Conservation (phyloP, 2,888 invertebrate genomes). For the Aphodius sticticus region DNA sequence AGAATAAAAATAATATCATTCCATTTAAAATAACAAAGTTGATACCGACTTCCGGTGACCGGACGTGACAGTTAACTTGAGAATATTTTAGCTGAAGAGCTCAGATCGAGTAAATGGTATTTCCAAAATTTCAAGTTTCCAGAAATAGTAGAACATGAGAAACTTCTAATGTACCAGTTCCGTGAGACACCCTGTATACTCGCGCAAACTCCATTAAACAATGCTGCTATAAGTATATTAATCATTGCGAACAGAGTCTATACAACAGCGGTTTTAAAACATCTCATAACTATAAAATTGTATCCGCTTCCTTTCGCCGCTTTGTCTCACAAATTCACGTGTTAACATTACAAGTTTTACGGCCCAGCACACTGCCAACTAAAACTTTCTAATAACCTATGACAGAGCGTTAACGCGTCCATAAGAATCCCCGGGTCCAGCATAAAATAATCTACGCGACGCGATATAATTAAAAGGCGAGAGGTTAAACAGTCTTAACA, state of each 20-base stretch:
- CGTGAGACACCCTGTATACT: no score
- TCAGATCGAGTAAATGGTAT: no score
- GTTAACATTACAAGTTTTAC: neutral
- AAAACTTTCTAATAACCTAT: conserved; percentile 4
- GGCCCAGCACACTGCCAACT: neutral
- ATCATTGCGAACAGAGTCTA: no score
- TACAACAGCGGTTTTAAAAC: neutral
- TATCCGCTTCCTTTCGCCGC: conserved; percentile 4
- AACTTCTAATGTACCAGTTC: no score
- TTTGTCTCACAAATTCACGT: neutral
- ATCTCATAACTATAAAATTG: neutral
- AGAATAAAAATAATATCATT: no score
- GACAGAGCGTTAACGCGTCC: neutral
- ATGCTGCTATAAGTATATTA: neutral
- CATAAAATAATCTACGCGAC: neutral
- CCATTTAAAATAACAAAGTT: no score
- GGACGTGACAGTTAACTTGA: no score
- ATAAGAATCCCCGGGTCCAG: neutral
- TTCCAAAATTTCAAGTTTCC: no score
- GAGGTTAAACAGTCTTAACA: conserved; percentile 30
- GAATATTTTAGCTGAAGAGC: no score
- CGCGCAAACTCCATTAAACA: neutral
- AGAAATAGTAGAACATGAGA: no score
- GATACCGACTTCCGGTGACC: no score
- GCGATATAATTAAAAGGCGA: conserved; percentile 32